These are phyloP conservation scores for Ormyrus labotus DNA, from an alignment of 2,888 invertebrate species.

Conservation along the genomic window DNA sequence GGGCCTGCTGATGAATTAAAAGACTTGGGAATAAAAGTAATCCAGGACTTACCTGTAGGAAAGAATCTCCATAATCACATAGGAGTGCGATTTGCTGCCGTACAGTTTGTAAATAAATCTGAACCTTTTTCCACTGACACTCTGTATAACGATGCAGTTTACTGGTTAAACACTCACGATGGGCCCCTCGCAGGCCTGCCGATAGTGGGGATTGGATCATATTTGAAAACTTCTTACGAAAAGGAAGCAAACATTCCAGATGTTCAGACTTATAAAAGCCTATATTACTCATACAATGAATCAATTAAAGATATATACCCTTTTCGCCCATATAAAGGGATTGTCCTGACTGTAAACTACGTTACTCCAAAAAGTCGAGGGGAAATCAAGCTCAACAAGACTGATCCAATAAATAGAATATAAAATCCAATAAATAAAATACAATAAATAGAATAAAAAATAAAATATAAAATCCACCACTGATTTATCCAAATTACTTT, in stretches of 20 bases:
- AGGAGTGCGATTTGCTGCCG: too few species aligned
- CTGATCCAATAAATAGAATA: too few species aligned
- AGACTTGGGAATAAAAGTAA: constrained; percentile 69
- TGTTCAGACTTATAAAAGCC: not conserved
- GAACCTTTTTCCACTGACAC: constrained; percentile 64
- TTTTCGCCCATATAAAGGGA: too few species aligned
- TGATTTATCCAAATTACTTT: too few species aligned
- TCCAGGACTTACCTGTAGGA: constrained; percentile 75
- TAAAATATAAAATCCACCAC: too few species aligned
- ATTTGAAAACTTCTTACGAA: constrained; percentile 79
- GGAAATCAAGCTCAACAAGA: too few species aligned
- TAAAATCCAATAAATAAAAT: too few species aligned
- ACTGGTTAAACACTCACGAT: constrained; percentile 76
- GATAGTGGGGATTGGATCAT: constrained; percentile 78
- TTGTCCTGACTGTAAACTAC: too few species aligned
- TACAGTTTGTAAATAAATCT: constrained; percentile 27
- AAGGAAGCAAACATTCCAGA: constrained; percentile 78
- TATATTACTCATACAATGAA: too few species aligned
- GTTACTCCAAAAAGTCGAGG: too few species aligned
- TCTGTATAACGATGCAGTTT: constrained; percentile 69
- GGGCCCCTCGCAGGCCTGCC: constrained; percentile 75
- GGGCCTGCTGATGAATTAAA: constrained; percentile 65
- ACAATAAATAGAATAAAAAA: too few species aligned
- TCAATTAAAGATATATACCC: too few species aligned
- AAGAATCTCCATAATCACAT: constrained; percentile 77